Evolutionary conservation across 2,888 invertebrate species (phyloP), one percentile per base, ranked within the genome.

Genomic region (Fissipunctia ypsillon): DNA sequence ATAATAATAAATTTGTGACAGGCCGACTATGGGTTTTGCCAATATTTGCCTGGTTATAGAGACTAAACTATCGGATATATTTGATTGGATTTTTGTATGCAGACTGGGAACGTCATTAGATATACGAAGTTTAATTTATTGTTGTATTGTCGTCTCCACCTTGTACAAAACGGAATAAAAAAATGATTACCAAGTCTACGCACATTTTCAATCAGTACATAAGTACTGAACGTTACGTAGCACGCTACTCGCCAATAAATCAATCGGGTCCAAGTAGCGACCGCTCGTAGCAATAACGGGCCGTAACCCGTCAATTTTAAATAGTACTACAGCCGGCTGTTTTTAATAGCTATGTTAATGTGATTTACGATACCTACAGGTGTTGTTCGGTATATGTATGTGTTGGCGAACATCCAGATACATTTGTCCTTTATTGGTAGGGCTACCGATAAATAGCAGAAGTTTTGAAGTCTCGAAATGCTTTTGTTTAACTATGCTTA

Each of bases 321-420:
- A 74, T 75, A 38, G n/a, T 50, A 59, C 57, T 66, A 75, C 35
- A 45, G 50, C 60, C 66, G 14, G 19, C 28, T n/a, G 19, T 38
- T 73, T 78, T 80, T 78, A 80, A 80, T 81, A 68, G 56, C 66
- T 73, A 67, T 66, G 50, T 70, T 73, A 73, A 74, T 83, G 74
- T 78, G 76, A 85, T 80, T 85, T 85, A 85, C 77, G 75, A 68
- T 38, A 35, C 52, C n/a, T n/a, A n/a, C n/a, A n/a, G n/a, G n/a
- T n/a, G n/a, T n/a, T 25, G 22, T 45, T 35, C 50, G 5, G 14
- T 63, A 61, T 73, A 61, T 31, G 48, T 73, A 61, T 31, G 48
- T 82, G 57, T 66, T 82, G 78, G 75, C 82, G 9, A n/a, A 60
- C 14, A 65, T 70, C 81, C 82, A 81, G 68, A 66, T 41, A 52